phyloP scores from a whole-genome alignment of 2,888 invertebrate genomes.

The Iselma pallidipennis region DNA sequence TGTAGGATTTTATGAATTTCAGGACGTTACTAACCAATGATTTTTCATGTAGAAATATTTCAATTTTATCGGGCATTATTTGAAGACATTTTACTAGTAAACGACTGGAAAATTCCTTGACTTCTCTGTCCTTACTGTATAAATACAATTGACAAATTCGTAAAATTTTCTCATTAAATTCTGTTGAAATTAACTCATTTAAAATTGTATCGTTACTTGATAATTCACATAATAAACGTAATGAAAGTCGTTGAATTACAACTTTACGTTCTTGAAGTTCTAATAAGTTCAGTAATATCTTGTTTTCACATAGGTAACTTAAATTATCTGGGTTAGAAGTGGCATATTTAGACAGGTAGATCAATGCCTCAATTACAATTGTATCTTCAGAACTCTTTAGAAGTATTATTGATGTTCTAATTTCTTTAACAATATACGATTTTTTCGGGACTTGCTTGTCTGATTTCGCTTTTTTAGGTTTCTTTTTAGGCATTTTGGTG shows the following conservation, averaged over 20 bases:
- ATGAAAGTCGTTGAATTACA: too few relatives aligned
- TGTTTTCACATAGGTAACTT: constrained; percentile 38
- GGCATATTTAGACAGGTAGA: constrained; percentile 46
- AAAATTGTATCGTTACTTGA: constrained; percentile 35
- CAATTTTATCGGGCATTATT: constrained; percentile 35
- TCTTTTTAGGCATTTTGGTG: too few relatives aligned
- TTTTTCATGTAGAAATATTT: constrained; percentile 33
- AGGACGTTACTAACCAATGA: constrained; percentile 40
- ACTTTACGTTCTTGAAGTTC: too few relatives aligned
- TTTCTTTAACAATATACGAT: constrained; percentile 39
- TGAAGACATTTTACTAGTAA: constrained; percentile 38
- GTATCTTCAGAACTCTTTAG: constrained; percentile 42
- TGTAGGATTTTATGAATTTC: constrained; percentile 33
- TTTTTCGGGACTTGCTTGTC: constrained; percentile 39
- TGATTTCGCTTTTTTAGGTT: too few relatives aligned
- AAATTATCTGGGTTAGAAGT: constrained; percentile 41
- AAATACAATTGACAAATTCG: constrained; percentile 40
- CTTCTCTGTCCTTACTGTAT: constrained; percentile 29
- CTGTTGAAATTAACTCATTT: constrained; percentile 41
- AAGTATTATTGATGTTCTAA: constrained; percentile 45
- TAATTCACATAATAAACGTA: constrained; percentile 42
- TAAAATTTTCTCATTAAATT: constrained; percentile 37
- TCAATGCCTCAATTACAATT: constrained; percentile 42
- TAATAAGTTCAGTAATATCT: too few relatives aligned
- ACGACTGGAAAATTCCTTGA: constrained; percentile 36